Percentiles rank a stretch among this genome's conserved stretches.
Conservation (phyloP, 2,888 invertebrate species). For the Meteorus cinctellus region DNA sequence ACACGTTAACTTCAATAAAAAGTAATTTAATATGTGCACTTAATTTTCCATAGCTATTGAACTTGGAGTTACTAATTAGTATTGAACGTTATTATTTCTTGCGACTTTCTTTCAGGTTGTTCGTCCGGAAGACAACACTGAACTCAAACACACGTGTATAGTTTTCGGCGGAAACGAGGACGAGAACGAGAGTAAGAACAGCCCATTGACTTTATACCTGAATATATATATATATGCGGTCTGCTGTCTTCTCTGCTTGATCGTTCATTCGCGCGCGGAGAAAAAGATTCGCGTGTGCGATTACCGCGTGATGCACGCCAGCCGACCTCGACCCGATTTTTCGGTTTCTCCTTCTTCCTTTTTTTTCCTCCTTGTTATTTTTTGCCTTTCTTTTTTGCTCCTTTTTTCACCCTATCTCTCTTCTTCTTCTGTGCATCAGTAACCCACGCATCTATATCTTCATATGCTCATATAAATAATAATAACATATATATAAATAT, state of each 20-base stretch:
- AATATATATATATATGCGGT: constrained; percentile 17
- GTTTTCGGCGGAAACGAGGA: constrained; percentile 13
- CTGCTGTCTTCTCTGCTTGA: constrained; percentile 28
- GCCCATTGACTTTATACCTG: background rate
- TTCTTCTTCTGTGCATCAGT: background rate
- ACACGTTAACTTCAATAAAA: background rate
- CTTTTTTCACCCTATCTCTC: constrained; percentile 5
- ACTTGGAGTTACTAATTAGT: no score
- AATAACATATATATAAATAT: background rate
- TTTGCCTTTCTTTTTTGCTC: constrained; percentile 22
- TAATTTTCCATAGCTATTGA: background rate
- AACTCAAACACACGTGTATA: background rate
- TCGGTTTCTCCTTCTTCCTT: constrained; percentile 31
- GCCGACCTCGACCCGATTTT: constrained; percentile 64
- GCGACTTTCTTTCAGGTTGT: background rate
- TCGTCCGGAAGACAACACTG: background rate
- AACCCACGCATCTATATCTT: background rate
- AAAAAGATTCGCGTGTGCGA: constrained; percentile 36
- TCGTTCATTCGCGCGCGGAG: constrained; percentile 24
- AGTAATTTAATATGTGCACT: background rate
- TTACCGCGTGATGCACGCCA: constrained; percentile 41
- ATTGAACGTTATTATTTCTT: no score
- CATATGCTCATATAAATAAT: background rate
- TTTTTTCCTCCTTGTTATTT: constrained; percentile 19
- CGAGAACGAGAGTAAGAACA: constrained; percentile 27